Evolutionary conservation across 2,113 vertebrate species (phyloP), one percentile per base, ranked within the genome.

Genomic region (Hippocampus guttulatus): DNA sequence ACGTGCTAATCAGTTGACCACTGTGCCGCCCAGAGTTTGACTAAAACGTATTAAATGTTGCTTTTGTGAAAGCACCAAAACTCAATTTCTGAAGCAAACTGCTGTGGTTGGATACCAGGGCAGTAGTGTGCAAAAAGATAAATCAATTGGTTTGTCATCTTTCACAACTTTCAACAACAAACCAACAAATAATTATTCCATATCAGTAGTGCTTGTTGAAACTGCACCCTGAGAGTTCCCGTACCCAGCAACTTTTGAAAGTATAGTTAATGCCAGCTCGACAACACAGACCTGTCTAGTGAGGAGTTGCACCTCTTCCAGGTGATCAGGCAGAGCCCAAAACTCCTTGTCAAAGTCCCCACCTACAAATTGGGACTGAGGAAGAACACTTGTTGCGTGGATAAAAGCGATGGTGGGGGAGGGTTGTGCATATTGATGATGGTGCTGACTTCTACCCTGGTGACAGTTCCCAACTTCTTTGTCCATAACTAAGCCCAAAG

Each of bases 341-440:
- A 94, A 98, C 61, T 98, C 97, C 2, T 97, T 94, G 0, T 96
- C 95, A 2, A 81, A 80, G 0, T 94, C 92, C 65, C 41, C 40
- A 8, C 38, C 79, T 5, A 72, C 79, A 8, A 69, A 84, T 64
- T 72, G 77, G 27, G 87, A 74, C 1, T 51, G 80, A 1, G 89
- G 88, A 4, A 93, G 82, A 5, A 93, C 25, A 10, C 27, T 74
- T 0, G 87, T 88, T 20, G 82, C 85, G 51, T 77, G 74, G 45
- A 93, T 81, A 63, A 91, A 93, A 30, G 75, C 49, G 0, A 30
- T 6, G 7, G 78, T 60, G 41, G 78, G 67, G 40, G 78, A 68
- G 33, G 78, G 79, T 1, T 5, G 25, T 2, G 12, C 25, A 66
- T 4, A 20, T 33, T 16, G 71, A 61, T 67, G 75, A 43, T 64